Conservation (phyloP, 2,797 vertebrate species). For the Balearica regulorum region DNA sequence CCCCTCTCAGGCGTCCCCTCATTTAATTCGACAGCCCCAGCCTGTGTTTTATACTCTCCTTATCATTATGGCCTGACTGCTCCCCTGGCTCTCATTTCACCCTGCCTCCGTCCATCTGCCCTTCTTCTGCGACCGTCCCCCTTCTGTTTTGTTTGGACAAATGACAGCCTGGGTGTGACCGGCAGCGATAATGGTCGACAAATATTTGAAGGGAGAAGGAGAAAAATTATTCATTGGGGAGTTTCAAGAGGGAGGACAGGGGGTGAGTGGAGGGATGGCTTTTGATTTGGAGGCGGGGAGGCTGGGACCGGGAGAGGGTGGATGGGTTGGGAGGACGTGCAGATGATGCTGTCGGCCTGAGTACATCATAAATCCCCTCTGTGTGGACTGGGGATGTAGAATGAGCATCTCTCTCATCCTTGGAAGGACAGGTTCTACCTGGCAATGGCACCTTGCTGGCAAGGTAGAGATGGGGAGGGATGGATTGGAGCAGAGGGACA, state of each 20-base stretch:
- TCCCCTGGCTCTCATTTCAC: slow-evolving; percentile 49
- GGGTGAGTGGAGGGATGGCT: neutral
- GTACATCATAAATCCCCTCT: neutral
- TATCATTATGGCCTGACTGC: slow-evolving; percentile 33
- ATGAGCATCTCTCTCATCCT: neutral
- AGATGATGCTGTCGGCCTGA: neutral
- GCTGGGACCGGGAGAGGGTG: neutral
- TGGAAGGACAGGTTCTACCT: neutral
- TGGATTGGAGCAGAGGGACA: neutral
- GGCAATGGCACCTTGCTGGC: neutral
- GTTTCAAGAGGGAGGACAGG: neutral
- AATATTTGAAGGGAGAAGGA: slow-evolving; percentile 10
- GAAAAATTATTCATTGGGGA: slow-evolving; percentile 1
- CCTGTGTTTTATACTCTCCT: slow-evolving; percentile 21
- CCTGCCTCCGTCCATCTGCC: slow-evolving; percentile 9
- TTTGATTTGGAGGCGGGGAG: neutral
- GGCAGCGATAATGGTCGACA: neutral
- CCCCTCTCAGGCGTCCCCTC: neutral
- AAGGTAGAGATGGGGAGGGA: neutral
- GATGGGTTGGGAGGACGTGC: neutral
- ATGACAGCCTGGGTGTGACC: slow-evolving; percentile 29
- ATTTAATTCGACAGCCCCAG: neutral
- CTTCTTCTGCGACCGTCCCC: neutral
- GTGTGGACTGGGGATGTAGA: neutral
- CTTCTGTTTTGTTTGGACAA: slow-evolving; percentile 38